Evolutionary conservation across 2,797 vertebrate genomes (phyloP).

Genomic region (Momotus momota): DNA sequence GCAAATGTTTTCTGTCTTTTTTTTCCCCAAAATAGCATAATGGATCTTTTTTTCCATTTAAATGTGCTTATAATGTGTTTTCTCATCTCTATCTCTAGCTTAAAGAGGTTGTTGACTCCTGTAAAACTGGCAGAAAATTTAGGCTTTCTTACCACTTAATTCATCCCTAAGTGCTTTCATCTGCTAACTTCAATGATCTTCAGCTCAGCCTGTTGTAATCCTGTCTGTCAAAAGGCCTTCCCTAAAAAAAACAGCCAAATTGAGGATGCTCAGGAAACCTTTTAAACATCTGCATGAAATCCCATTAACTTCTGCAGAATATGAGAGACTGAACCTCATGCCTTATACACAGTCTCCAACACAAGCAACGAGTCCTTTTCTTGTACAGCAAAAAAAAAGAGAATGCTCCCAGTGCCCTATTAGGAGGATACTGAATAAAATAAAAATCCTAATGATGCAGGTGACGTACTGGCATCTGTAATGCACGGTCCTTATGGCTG

Average conservation of each 20-base stretch:
- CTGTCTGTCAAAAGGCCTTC: neutral
- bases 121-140: neutral
- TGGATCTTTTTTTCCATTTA: neutral
- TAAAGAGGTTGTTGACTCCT: neutral
- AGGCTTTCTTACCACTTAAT: neutral
- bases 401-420: neutral
- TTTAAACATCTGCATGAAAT: neutral
- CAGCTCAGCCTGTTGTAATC: neutral
- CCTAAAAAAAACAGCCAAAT: neutral
- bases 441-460: neutral
- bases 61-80: neutral
- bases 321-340: neutral
- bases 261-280: neutral
- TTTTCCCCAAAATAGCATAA: neutral
- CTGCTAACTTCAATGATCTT: neutral
- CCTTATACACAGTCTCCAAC: too few relatives aligned
- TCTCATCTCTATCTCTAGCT: neutral
- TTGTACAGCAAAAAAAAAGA: neutral
- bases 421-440: neutral
- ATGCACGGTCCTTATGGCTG: fast-evolving
- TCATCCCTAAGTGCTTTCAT: neutral
- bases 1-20: neutral
- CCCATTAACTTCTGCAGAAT: neutral
- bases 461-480: neutral
- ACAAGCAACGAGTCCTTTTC: neutral